Evolutionary conservation across 2,888 invertebrate species (phyloP), one percentile per base, ranked within the genome.

Genomic region (Pyrrhia umbra): DNA sequence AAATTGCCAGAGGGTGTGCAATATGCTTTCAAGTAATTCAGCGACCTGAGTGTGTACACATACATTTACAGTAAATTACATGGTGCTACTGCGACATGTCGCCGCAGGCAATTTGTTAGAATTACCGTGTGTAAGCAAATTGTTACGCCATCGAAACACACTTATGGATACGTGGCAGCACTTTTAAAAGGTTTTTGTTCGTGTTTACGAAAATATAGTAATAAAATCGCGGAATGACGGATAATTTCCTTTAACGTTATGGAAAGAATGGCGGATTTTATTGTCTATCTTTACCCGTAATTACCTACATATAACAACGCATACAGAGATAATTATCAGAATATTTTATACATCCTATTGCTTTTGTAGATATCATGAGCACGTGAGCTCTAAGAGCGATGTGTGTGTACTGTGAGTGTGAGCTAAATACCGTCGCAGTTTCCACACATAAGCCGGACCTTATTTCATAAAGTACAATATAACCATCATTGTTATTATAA

Each of bases 401-500:
- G 43, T 52, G 51, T 46, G 45, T 42, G 27, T 23, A 47, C 23
- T 60, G 49, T 20, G 46, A 54, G 16, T 54, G 42, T 58, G 73
- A 51, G 43, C 64, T 71, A 77, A 77, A 68, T 71, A 61, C 65
- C 66, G n/a, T 49, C 45, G 49, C 63, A 63, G 65, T 79, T 74
- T 67, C 77, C 55, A 77, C 77, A 70, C 50, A 68, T 47, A 45
- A 42, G 59, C 71, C 55, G 80, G 67, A 69, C 78, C 71, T 72
- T 79, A 75, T 67, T 79, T 67, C 55, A 67, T 64, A 59, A 68
- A 77, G 75, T 70, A 73, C 74, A 72, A 73, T 78, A 75, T 70
- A 72, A 59, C 69, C 75, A 63, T 69, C 77, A 73, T 81, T 85
- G 74, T 79, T 75, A 78, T 79, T 76, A 64, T 72, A 78, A 80